Conservation (phyloP, 2,888 invertebrate species). For the Auanema sp. region DNA sequence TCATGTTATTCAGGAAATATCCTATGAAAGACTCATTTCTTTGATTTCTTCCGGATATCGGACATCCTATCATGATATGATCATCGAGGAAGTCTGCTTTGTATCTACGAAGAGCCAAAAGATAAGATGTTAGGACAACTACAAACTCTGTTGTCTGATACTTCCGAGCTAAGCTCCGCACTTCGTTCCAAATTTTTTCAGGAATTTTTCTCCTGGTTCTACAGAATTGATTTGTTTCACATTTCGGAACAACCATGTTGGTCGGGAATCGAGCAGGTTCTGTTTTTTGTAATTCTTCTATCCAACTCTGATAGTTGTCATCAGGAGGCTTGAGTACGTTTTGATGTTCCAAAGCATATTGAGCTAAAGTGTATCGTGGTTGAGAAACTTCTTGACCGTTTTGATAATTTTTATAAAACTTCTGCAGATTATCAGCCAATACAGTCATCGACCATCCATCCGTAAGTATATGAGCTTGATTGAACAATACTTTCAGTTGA, state of each 20-base stretch:
- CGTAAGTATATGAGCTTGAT: slow-evolving; percentile 58
- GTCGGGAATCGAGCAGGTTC: too few relatives aligned
- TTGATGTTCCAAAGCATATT: slow-evolving; percentile 23
- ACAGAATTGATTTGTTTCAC: too few relatives aligned
- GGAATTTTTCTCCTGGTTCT: background rate
- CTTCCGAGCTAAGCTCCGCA: slow-evolving; percentile 6
- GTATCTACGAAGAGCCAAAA: slow-evolving; percentile 16
- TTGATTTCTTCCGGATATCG: slow-evolving; percentile 47
- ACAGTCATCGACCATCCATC: slow-evolving; percentile 63
- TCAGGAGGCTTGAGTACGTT: background rate
- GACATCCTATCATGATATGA: slow-evolving; percentile 42
- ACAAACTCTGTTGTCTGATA: slow-evolving; percentile 19
- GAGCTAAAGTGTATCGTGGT: slow-evolving; percentile 12
- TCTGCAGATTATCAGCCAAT: slow-evolving; percentile 42
- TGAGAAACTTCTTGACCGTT: slow-evolving; percentile 3
- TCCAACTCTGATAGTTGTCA: too few relatives aligned
- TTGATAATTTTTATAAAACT: slow-evolving; percentile 16
- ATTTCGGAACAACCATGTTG: too few relatives aligned
- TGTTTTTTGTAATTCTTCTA: too few relatives aligned
- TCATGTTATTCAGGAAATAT: slow-evolving; percentile 55
- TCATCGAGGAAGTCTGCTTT: slow-evolving; percentile 18
- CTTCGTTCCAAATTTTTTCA: background rate
- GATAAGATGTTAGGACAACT: slow-evolving; percentile 12
- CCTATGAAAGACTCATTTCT: slow-evolving; percentile 45
- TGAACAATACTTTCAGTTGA: slow-evolving; percentile 27